Evolutionary conservation across 1,140 invertebrate species (phyloP), one percentile per base, ranked within the genome.

Genomic region (Maconellicoccus hirsutus): DNA sequence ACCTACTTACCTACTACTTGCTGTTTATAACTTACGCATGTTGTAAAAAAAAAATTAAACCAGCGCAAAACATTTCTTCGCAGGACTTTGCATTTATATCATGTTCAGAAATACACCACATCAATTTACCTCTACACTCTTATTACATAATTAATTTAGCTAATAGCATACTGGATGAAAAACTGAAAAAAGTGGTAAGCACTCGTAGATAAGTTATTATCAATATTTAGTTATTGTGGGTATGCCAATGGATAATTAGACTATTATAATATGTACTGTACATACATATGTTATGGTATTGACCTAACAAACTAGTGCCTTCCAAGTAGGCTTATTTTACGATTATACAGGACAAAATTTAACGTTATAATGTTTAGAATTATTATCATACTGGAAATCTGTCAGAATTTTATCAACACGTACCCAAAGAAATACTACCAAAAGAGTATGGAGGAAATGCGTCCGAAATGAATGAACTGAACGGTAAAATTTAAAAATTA

Each of bases 351-450:
- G n/a, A n/a, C n/a, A n/a, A 38, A 38, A 38, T 38, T 7, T 38
- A 7, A 14, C 14, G 33, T 38, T 38, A 7, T 38, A 6, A 38
- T 52, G 6, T 52, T 19, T 52, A 52, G 42, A 52, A 52, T 19
- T 52, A 52, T 16, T 52, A 52, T 16, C 42, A 52, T 16, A 52
- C 42, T 8, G 42, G 16, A 52, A 52, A 52, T 16, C 16, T 52
- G n/a, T 8, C 6, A 8, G 12, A 52, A 1, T 80, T 93, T 0
- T 88, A 92, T 77, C 85, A 91, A 73, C 85, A 86, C 72, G 80
- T 92, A 22, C 90, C 90, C 0, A 80, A 80, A 74, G 74, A 79
- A 70, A 79, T 83, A 71, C 71, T 86, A 16, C 84, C 85, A 0
- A 74, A 75, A 21, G 84, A 86, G 71, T 84, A 84, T 70, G 84